Base-by-base conservation (phyloP, 1,140 invertebrate genomes). In the Physella acuta region DNA sequence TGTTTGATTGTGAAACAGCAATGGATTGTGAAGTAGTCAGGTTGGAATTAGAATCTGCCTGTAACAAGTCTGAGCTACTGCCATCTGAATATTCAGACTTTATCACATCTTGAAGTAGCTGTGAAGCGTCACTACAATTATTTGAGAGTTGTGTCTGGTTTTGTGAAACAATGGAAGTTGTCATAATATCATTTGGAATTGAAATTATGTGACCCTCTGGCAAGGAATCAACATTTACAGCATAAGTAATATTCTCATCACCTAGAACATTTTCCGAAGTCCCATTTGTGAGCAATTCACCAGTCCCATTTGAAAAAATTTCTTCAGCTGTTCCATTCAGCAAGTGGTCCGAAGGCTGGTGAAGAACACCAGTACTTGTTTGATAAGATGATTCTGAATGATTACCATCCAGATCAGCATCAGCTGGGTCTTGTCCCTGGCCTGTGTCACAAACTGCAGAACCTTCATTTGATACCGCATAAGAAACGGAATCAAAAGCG, bases 401-500 rank as follows among this genome's bases (percentile, higher is more conserved):
- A 59, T 4, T 28, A 20, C n/a, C 3, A 8, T 31, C 56, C 5
- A 24, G 30, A 31, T 28, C 36, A 28, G 36, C 56, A 36, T 28
- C 28, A 3, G 56, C 56, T 11, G 31, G 28, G 33, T 59, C 56
- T 24, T 62, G 60, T n/a, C n/a, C n/a, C n/a, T n/a, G n/a, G 16
- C 28, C 63, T 65, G 63, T 65, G 63, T 65, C 63, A 53, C 63
- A 65, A 28, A 51, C 39, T 67, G 37, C 52, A 39, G 36, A 14
- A 20, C 39, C 55, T 2, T 67, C 36, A 14, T 26, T 26, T 30
- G 31, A 8, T 3, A 67, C 68, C 39, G 51, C 28, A n/a, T 65
- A 71, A 20, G 61, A 39, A 33, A 75, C 73, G 14, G 68, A 39
- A 51, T 75, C 74, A 74, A 73, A 61, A 58, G 76, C 70, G 67